Evolutionary conservation across 35 echinoderm and acorn worm genomes (phyloP).

Genomic region (Apostichopus japonicus): DNA sequence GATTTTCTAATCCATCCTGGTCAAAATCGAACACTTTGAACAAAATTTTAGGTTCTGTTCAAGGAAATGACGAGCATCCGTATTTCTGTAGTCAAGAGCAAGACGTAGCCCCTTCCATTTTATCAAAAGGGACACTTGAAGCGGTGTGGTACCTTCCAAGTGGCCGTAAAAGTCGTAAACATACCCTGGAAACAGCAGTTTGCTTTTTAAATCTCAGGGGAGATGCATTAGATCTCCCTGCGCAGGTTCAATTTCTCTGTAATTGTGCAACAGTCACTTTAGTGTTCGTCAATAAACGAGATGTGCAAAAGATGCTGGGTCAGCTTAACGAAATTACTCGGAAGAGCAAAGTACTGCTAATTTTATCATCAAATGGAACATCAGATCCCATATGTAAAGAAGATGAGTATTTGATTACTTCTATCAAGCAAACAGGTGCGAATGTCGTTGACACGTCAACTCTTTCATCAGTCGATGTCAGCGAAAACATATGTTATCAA

Average conservation of each 20-base stretch:
- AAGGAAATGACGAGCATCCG: conserved; percentile 31
- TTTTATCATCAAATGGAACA: neutral
- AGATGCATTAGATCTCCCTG: neutral
- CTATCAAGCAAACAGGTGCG: neutral
- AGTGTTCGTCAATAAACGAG: neutral
- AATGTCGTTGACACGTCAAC: neutral
- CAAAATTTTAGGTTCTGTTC: conserved; percentile 37
- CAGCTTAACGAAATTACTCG: neutral
- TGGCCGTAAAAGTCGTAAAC: neutral
- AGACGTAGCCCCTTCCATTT: neutral
- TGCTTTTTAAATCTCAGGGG: conserved; percentile 11
- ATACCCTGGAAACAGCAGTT: neutral
- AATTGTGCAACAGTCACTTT: neutral
- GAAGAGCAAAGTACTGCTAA: neutral
- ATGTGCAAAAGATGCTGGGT: neutral
- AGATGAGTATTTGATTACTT: neutral
- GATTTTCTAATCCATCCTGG: neutral
- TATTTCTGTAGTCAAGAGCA: too few relatives aligned
- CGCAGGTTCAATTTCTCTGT: neutral
- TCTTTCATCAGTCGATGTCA: neutral
- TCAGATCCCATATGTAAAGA: neutral
- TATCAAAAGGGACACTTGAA: conserved; percentile 28
- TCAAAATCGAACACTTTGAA: conserved; percentile 33
- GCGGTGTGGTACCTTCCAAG: conserved; percentile 12
- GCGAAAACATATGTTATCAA: neutral